phyloP scores from a whole-genome alignment of 2,113 vertebrate species.

The Clarias batrachus region DNA sequence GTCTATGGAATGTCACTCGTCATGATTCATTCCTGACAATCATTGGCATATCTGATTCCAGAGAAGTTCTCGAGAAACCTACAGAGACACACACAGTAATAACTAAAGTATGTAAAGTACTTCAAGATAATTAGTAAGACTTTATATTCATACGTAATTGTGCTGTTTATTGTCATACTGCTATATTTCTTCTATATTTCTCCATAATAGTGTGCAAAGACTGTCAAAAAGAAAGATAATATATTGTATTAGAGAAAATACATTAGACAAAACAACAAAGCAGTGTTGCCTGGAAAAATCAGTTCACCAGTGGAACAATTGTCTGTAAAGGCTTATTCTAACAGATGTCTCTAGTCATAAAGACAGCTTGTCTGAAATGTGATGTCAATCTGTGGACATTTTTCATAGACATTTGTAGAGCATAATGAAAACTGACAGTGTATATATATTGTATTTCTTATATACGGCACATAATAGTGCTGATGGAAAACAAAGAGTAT shows the following conservation, averaged over 20 bases:
- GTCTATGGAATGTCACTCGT: constrained; percentile 40
- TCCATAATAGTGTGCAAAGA: not conserved
- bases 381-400: not conserved
- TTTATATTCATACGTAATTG: not conserved
- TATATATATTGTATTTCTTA: not conserved
- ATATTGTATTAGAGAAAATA: not conserved
- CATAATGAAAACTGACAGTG: not conserved
- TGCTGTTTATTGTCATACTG: not conserved
- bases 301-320: not conserved
- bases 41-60: not conserved
- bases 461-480: not conserved
- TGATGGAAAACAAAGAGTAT: not conserved
- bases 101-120: not conserved
- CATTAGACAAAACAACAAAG: not conserved
- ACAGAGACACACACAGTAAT: not conserved
- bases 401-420: not conserved
- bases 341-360: not conserved
- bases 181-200: not conserved
- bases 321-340: not conserved
- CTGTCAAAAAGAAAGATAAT: not conserved
- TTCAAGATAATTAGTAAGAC: not conserved
- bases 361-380: not conserved
- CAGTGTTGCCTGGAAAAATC: not conserved
- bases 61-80: not conserved
- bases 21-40: constrained; percentile 23